Percentiles rank a stretch among this genome's conserved stretches.
These are phyloP conservation scores for Rhopalosiphum maidis DNA, from an alignment of 1,140 invertebrate genomes.

Conservation along the genomic window DNA sequence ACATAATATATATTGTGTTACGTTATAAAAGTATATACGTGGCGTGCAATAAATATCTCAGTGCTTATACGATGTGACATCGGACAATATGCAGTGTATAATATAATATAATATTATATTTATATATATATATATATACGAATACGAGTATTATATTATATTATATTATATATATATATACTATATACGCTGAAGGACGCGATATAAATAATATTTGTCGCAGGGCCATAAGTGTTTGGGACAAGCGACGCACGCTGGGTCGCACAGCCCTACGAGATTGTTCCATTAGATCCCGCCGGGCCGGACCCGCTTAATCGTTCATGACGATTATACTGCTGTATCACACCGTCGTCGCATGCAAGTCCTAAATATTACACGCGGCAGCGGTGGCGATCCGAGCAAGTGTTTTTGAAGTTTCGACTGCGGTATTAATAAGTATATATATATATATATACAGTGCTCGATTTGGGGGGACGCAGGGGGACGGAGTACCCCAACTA, in stretches of 20 bases:
- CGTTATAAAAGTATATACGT: background rate
- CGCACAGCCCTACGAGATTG: slow-evolving; percentile 27
- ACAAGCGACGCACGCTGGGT: slow-evolving; percentile 45
- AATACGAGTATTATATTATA: no score
- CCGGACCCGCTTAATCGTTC: background rate
- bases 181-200: background rate
- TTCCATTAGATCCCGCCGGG: slow-evolving; percentile 52
- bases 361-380: background rate
- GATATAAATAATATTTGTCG: background rate
- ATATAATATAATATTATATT: background rate
- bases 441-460: no score
- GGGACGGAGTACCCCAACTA: no score
- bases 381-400: background rate
- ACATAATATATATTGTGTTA: background rate
- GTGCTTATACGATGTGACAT: background rate
- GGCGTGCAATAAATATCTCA: background rate
- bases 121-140: background rate
- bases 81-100: background rate
- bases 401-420: background rate
- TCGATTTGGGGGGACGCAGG: no score
- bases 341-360: background rate
- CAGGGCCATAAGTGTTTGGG: slow-evolving; percentile 21
- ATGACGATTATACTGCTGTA: background rate
- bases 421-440: background rate
- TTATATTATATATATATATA: no score